Conservation (phyloP, 2,113 vertebrate species). For the Carassius auratus region DNA sequence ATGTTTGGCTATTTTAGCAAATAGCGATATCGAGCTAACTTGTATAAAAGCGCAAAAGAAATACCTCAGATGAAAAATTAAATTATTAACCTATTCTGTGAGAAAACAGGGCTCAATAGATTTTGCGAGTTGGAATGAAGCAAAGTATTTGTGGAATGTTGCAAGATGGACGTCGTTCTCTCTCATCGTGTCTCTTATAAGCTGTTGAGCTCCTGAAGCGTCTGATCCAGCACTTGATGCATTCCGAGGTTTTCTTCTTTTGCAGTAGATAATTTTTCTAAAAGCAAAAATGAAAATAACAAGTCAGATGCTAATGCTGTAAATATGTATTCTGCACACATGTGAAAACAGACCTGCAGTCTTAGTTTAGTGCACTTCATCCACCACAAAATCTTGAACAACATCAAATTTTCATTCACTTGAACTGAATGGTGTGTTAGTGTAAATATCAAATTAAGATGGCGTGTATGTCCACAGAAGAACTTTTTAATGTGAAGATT, state of each 20-base stretch:
- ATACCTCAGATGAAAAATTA: constrained; percentile 67
- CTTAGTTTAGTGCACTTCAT: background rate
- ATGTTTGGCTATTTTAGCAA: constrained; percentile 15
- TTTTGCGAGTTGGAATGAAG: constrained; percentile 69
- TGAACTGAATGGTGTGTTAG: constrained; percentile 49
- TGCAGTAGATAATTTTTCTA: constrained; percentile 89
- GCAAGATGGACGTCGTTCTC: constrained; percentile 37
- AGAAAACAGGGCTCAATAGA: constrained; percentile 66
- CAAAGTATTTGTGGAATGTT: constrained; percentile 73
- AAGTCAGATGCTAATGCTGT: background rate
- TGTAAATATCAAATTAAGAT: background rate
- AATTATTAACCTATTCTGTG: constrained; percentile 59
- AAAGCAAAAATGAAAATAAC: constrained; percentile 19
- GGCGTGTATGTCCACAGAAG: background rate
- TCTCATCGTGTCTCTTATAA: constrained; percentile 77
- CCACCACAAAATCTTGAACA: background rate
- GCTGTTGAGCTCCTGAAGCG: constrained; percentile 92
- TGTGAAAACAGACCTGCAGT: background rate
- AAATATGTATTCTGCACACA: background rate
- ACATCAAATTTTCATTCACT: constrained; percentile 37
- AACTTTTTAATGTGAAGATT: background rate
- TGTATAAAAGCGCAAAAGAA: constrained; percentile 55
- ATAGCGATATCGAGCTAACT: constrained; percentile 22
- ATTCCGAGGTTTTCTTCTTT: constrained; percentile 92
- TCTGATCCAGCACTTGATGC: constrained; percentile 94